Evolutionary conservation across 2,797 vertebrate genomes (phyloP).

Genomic region (Clarias platycephalus): DNA sequence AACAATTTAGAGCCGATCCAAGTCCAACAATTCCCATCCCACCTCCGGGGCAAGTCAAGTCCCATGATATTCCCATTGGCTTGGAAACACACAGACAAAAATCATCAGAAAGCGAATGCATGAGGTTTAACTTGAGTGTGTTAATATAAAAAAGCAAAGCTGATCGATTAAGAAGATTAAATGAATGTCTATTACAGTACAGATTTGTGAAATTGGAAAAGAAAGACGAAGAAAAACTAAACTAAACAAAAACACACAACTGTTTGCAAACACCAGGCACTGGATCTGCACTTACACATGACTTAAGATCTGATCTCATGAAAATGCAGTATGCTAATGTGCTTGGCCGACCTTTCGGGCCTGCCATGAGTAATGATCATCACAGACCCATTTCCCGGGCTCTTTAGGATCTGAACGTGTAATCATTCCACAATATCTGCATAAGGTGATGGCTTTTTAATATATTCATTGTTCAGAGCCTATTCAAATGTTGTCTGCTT

Average conservation of each 20-base stretch:
- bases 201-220: background rate
- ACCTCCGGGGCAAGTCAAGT: background rate
- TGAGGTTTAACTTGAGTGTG: background rate
- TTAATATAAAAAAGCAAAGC: background rate
- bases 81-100: too few species aligned
- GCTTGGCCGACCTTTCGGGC: conserved; percentile 33
- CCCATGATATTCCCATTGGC: background rate
- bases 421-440: conserved; percentile 35
- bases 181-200: background rate
- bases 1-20: background rate
- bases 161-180: background rate
- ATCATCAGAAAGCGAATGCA: background rate
- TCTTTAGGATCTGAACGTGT: conserved; percentile 21
- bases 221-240: background rate
- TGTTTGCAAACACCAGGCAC: background rate
- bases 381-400: conserved; percentile 21
- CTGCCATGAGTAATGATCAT: conserved; percentile 42
- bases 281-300: background rate
- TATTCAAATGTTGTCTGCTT: conserved; percentile 36
- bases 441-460: conserved; percentile 38
- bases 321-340: conserved; percentile 38
- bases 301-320: background rate
- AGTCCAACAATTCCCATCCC: background rate
- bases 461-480: conserved; percentile 35
- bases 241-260: background rate